These are phyloP conservation scores for Ianthella basta DNA, from an alignment of 37 sponge, comb jelly and placozoan species.

Conservation along the genomic window DNA sequence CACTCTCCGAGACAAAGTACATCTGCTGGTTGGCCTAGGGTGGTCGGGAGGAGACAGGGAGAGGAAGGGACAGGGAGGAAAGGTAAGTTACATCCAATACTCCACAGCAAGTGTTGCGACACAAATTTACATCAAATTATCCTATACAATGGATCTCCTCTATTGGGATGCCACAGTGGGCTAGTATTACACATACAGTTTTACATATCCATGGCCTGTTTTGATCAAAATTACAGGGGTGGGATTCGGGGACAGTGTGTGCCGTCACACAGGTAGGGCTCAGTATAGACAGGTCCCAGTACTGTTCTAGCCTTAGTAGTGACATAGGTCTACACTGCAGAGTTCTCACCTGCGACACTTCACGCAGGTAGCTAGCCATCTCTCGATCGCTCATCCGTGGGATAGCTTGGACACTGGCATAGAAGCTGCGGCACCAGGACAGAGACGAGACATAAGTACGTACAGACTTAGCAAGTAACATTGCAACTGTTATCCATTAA, in stretches of 20 bases:
- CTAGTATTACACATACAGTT: too few relatives aligned
- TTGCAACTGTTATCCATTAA: too few relatives aligned
- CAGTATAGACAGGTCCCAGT: conserved; percentile 62
- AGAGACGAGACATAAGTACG: conserved; percentile 42
- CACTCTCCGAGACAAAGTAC: conserved; percentile 79
- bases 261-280: too few relatives aligned
- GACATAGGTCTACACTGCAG: conserved; percentile 28
- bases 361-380: conserved; percentile 63
- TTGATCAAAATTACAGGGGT: too few relatives aligned
- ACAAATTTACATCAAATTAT: too few relatives aligned
- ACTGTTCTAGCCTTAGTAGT: too few relatives aligned
- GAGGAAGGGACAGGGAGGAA: not conserved
- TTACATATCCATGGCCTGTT: too few relatives aligned
- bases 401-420: conserved; percentile 54
- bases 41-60: not conserved
- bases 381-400: conserved; percentile 66
- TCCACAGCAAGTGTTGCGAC: not conserved
- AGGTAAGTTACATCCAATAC: not conserved
- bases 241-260: too few relatives aligned
- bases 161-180: too few relatives aligned
- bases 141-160: not conserved
- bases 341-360: conserved; percentile 65
- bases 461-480: too few relatives aligned
- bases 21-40: conserved; percentile 38
- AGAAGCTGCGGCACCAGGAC: conserved; percentile 49